Base-by-base conservation (phyloP, 30 jellyfish, hydroid and myxozoan genomes). In the Morbakka virulenta region DNA sequence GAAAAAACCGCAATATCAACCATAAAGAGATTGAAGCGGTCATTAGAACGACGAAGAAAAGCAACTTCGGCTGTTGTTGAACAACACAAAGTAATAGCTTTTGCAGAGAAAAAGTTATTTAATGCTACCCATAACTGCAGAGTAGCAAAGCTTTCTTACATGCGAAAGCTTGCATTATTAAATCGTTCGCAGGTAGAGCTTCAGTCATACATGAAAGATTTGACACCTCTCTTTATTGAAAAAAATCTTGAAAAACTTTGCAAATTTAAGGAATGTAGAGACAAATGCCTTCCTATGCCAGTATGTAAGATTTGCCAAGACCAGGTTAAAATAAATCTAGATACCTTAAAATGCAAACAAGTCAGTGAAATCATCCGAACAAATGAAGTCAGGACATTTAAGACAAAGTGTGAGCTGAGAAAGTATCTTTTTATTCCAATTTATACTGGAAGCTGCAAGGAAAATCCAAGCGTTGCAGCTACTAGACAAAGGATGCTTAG, bases 261-360 rank as follows among this genome's bases (percentile, higher is more conserved):
- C 41, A 74, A 64, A 17, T 36, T 73, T 3, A 24, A 62, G 17
- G 17, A 29, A 26, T 84, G 95, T 63, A 50, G 52, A 4, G 73
- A 74, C 12, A 31, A 75, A 0, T 84, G 95, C 50, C 24, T 84
- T 1, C 21, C 84, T 2, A 84, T 84, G 9, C 88, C 95, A 12
- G 69, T 67, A 2, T 84, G 85, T 35, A 32, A 62, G 61, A 66
- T 84, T 1, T 84, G 95, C 77, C 95, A 84, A 22, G 84, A 84
- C 17, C 61, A 78, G 0, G 80, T 84, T 14, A 61, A 3, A 21
- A 80, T 84, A 9, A 80, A 64, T 35, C 84, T 72, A 1, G 62
- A 84, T 22, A 68, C 84, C 13, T 50, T 74, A 27, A 32, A 61
- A 2, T 84, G 95, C 65, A 41, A 84, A 24, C 84, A 50, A n/a